These are phyloP conservation scores for Leptopilina clavipes DNA, from an alignment of 1,140 invertebrate genomes.

Conservation along the genomic window DNA sequence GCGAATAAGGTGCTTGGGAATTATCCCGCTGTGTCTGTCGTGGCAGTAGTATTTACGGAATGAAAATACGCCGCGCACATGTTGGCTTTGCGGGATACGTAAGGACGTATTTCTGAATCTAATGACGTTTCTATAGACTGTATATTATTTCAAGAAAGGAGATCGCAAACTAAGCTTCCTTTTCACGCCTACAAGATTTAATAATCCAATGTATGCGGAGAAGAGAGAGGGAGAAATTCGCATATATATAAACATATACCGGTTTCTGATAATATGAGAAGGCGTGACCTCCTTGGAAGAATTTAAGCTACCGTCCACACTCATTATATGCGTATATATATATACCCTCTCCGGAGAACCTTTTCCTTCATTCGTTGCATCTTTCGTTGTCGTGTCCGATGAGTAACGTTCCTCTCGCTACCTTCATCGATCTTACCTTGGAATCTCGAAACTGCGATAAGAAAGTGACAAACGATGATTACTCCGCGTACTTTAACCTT, in stretches of 20 bases:
- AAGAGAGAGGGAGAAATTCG: not conserved
- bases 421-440: slow-evolving; percentile 23
- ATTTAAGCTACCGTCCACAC: slow-evolving; percentile 29
- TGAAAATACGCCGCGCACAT: slow-evolving; percentile 6
- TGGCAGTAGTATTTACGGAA: slow-evolving; percentile 16
- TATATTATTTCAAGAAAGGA: slow-evolving; percentile 27
- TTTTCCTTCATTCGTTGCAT: not conserved
- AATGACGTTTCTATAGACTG: slow-evolving; percentile 30
- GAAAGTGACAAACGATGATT: slow-evolving; percentile 32
- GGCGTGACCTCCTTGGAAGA: slow-evolving; percentile 15
- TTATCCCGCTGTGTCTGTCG: slow-evolving; percentile 32
- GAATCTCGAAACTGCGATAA: slow-evolving; percentile 27
- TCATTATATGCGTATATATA: not conserved
- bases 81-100: slow-evolving; percentile 28
- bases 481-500: slow-evolving; percentile 27
- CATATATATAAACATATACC: not conserved
- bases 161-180: not conserved
- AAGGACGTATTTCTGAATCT: slow-evolving; percentile 30
- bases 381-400: slow-evolving; percentile 2
- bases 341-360: not conserved
- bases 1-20: slow-evolving; percentile 6
- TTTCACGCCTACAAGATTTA: slow-evolving; percentile 27
- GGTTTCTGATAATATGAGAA: slow-evolving; percentile 20
- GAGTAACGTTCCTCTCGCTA: slow-evolving; percentile 19
- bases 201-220: not conserved